A percentile compares a stretch with the other conserved stretches of the same genome.
These are phyloP conservation scores for Eremobia ochroleuca DNA, from an alignment of 2,888 invertebrate genomes.

Conservation along the genomic window DNA sequence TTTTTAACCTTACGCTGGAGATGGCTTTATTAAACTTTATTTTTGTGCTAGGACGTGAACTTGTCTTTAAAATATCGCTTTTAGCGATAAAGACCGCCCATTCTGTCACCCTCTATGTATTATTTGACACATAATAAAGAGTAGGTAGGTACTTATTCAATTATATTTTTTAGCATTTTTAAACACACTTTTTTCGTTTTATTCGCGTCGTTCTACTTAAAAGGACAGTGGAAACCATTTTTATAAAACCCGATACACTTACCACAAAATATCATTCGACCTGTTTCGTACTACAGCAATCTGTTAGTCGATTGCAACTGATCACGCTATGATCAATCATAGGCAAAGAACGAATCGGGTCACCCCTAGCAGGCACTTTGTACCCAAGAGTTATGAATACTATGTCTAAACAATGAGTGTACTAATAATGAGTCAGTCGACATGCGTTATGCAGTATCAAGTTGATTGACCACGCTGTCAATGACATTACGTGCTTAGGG, in stretches of 20 bases:
- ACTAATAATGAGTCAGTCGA: slow-evolving; percentile 60
- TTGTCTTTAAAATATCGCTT: neutral
- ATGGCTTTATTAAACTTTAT: slow-evolving; percentile 7
- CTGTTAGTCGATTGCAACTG: slow-evolving; percentile 60
- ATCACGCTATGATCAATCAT: slow-evolving; percentile 67
- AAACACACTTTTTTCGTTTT: neutral
- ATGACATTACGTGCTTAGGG: slow-evolving; percentile 60
- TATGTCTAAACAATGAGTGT: slow-evolving; percentile 61
- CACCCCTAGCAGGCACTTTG: slow-evolving; percentile 50
- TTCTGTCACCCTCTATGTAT: neutral
- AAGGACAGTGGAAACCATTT: slow-evolving; percentile 32
- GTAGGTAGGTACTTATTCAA: neutral
- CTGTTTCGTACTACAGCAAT: slow-evolving; percentile 60
- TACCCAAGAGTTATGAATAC: slow-evolving; percentile 55
- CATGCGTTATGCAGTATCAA: slow-evolving; percentile 59
- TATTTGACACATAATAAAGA: neutral
- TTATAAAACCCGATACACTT: slow-evolving; percentile 37
- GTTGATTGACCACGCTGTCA: slow-evolving; percentile 68
- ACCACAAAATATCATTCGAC: slow-evolving; percentile 47
- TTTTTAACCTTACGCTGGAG: slow-evolving; percentile 10
- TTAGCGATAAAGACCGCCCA: neutral
- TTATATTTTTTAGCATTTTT: neutral
- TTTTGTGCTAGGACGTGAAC: neutral
- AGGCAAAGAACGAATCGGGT: slow-evolving; percentile 61
- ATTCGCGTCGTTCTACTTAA: neutral